phyloP scores from a whole-genome alignment of 1,140 invertebrate genomes.

The Drosophila pruinosa region DNA sequence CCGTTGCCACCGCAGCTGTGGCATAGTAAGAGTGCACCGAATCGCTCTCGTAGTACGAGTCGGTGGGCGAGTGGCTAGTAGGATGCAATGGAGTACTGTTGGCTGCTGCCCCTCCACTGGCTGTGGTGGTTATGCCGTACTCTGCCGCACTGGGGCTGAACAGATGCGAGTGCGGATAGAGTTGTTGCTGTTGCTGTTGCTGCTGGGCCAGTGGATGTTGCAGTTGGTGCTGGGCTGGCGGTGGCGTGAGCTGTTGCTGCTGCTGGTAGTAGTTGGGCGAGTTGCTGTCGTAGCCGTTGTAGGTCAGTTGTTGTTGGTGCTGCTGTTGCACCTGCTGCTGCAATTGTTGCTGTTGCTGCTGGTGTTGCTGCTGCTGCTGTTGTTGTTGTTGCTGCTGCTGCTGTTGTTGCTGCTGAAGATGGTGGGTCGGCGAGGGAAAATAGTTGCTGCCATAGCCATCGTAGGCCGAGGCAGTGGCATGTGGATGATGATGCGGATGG shows the following conservation, averaged over 20 bases:
- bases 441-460: conserved; percentile 72
- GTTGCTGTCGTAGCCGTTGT: conserved; percentile 47
- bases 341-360: conserved; percentile 42
- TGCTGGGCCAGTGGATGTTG: conserved; percentile 46
- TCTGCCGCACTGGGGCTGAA: conserved; percentile 82
- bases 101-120: conserved; percentile 17
- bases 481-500: conserved; percentile 83
- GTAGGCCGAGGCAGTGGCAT: conserved; percentile 79
- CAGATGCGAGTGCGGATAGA: conserved; percentile 74
- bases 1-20: conserved; percentile 73
- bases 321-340: conserved; percentile 44
- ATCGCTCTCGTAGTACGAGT: conserved; percentile 78
- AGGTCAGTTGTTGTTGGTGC: conserved; percentile 46
- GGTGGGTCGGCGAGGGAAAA: conserved; percentile 70
- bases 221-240: conserved; percentile 47
- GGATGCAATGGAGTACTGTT: conserved; percentile 69
- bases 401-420: conserved; percentile 53
- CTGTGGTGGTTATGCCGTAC: conserved; percentile 77
- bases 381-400: conserved; percentile 42
- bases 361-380: conserved; percentile 43
- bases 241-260: conserved; percentile 42
- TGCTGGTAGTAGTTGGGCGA: conserved; percentile 53
- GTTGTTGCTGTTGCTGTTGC: conserved; percentile 49
- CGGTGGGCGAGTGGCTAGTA: conserved; percentile 72
- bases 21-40: conserved; percentile 78